Conservation (phyloP, 2,797 vertebrate species). For the Scolopax bukidnonensis region DNA sequence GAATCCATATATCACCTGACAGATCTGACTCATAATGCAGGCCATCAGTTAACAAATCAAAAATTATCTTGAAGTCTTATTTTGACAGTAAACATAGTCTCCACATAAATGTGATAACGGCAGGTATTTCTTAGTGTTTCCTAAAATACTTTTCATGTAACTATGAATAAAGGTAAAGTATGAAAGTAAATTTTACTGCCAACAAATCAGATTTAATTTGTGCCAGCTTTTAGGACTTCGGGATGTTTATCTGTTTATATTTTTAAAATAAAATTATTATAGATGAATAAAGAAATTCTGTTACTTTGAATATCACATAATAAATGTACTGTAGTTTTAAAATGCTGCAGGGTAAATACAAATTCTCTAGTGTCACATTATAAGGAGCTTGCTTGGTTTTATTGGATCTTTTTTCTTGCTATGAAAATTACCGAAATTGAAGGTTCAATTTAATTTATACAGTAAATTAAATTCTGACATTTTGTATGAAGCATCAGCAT, state of each 20-base stretch:
- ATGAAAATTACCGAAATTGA: conserved; percentile 17
- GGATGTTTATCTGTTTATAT: background rate
- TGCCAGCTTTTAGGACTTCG: background rate
- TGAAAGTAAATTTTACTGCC: background rate
- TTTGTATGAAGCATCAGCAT: background rate
- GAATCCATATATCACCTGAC: background rate
- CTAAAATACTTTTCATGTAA: background rate
- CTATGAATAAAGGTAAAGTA: background rate
- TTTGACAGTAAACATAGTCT: background rate
- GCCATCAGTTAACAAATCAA: background rate
- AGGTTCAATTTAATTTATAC: conserved; percentile 14
- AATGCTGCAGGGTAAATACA: background rate
- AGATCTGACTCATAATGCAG: background rate
- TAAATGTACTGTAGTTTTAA: background rate
- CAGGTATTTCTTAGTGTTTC: background rate
- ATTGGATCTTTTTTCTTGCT: background rate
- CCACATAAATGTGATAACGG: background rate
- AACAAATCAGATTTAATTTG: background rate
- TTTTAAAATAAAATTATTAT: background rate
- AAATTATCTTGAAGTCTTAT: background rate
- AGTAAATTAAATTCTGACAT: background rate
- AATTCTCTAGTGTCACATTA: background rate
- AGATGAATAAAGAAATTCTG: background rate
- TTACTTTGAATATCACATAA: conserved; percentile 2
- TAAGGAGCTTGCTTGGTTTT: background rate